Base-by-base conservation (phyloP, 1,140 invertebrate genomes). In the Lordiphosa clarofinis region DNA sequence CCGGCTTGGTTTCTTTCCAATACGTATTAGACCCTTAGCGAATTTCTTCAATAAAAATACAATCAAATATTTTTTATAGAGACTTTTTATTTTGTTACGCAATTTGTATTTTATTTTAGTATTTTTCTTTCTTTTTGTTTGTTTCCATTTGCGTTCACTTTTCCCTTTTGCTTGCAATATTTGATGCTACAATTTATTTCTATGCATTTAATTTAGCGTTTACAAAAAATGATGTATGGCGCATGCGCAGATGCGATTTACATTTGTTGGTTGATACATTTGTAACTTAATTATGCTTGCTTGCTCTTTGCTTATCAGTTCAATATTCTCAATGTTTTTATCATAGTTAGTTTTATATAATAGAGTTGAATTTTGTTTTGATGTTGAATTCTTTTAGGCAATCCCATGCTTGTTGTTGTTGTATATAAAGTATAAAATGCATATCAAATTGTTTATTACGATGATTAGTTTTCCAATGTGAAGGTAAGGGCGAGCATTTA, bases 271-370 rank as follows among this genome's bases (percentile, higher is more conserved):
- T 70, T 36, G 33, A 48, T 70, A 57, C 50, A 55, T 58, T 52
- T 28, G 63, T 57, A 59, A 64, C 58, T 70, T 76, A 76, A 59
- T 71, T 71, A 71, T 61, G 68, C 58, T 72, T 72, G 73, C 67
- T 72, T 78, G 73, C 59, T 68, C 57, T 65, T 76, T 81, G 63
- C 73, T 73, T 84, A 84, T 82, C 76, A 82, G 76, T 82, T 82
- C 76, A 73, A 72, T 82, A 65, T 82, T 82, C 78, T 82, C 78
- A 72, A 50, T 76, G 63, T 67, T 37, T 72, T 49, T 72, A 56
- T 67, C 68, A 54, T 82, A 76, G 53, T 37, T n/a, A 11, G 15
- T 35, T 31, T 39, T 44, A 47, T 6, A 28, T 33, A 52, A 46
- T 62, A 55, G 47, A 49, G 37, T 56, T 72, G 42, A 58, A 12